Percentiles rank a stretch among this genome's conserved stretches.
phyloP scores from a whole-genome alignment of 2,797 vertebrate genomes.

The Lutjanus campechanus region DNA sequence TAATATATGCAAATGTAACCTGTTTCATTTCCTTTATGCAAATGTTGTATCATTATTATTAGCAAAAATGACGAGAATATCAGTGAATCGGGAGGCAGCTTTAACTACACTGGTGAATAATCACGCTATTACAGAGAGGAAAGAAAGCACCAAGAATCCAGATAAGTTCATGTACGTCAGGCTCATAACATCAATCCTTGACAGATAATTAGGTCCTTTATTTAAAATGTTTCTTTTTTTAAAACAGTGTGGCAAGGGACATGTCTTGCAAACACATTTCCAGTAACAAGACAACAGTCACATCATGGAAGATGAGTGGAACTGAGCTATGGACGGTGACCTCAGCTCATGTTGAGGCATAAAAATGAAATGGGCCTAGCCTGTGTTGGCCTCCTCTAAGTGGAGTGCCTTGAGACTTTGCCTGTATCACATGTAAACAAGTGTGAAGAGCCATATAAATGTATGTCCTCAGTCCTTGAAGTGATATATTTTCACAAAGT shows the following conservation, averaged over 20 bases:
- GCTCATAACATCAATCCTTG: conserved; percentile 58
- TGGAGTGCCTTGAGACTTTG: conserved; percentile 49
- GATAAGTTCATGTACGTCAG: conserved; percentile 70
- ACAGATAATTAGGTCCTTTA: conserved; percentile 64
- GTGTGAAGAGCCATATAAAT: conserved; percentile 59
- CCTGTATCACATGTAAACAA: conserved; percentile 70
- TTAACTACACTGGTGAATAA: conserved; percentile 74
- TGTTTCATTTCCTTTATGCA: conserved; percentile 85
- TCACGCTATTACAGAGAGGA: conserved; percentile 64
- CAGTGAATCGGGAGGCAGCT: conserved; percentile 66
- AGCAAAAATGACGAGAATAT: conserved; percentile 77
- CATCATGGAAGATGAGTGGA: conserved; percentile 41
- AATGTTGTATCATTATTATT: conserved; percentile 83
- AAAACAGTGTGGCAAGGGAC: conserved; percentile 21
- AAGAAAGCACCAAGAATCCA: conserved; percentile 49
- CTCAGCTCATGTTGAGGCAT: conserved; percentile 32
- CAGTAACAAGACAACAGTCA: conserved; percentile 42
- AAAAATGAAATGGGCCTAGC: conserved; percentile 43
- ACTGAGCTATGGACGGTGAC: conserved; percentile 51
- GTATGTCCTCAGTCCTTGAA: conserved; percentile 53
- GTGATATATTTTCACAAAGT: conserved; percentile 68
- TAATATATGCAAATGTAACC: conserved; percentile 84
- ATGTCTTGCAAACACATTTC: conserved; percentile 24
- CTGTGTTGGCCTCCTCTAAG: conserved; percentile 42
- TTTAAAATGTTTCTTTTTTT: conserved; percentile 54